Base-by-base conservation (phyloP, 2,113 vertebrate species). In the Cephalopterus ornatus region DNA sequence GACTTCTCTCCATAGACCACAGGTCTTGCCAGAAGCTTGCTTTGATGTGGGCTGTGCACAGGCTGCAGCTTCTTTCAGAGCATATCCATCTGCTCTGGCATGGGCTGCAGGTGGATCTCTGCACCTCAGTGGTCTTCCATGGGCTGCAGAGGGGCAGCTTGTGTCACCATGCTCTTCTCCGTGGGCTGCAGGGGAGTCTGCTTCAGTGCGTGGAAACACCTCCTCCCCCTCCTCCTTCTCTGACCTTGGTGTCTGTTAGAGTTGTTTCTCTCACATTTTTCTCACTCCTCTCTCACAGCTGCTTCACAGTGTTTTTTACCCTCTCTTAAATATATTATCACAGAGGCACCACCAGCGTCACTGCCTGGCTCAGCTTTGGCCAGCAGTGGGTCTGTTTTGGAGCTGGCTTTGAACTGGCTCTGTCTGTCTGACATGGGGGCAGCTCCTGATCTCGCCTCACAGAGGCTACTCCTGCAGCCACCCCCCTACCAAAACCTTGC, bases 331-430 rank as follows among this genome's bases (percentile, higher is more conserved):
- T n/a, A 5, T 0, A 0, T 77, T 66, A 16, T 22, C 59, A 16
- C 21, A 14, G 72, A 67, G 46, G 12, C 2, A 2, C 55, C 23
- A 6, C 18, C 46, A 44, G 85, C 13, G 5, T 41, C 0, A 0
- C 17, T 55, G 44, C 2, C 17, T 33, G 30, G 24, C 58, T 50
- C 14, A 27, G 67, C 37, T 67, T 59, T 73, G 32, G 41, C 20
- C 18, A 16, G 74, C 1, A 4, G 4, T 30, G 13, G 24, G 22
- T 47, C 55, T 76, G n/a, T 46, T 42, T 26, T 47, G 78, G 59
- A 88, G 49, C 8, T 37, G 47, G 3, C 24, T 67, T 72, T 33
- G 47, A 58, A 4, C n/a, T 58, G 76, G 2, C 47, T 92, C 58
- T 61, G 33, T 89, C 62, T 61, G 33, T 44, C 22, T 79, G 55